A percentile compares a stretch with the other conserved stretches of the same genome.
Conservation (phyloP, 2,797 vertebrate genomes). For the Benthosema pterotum region DNA sequence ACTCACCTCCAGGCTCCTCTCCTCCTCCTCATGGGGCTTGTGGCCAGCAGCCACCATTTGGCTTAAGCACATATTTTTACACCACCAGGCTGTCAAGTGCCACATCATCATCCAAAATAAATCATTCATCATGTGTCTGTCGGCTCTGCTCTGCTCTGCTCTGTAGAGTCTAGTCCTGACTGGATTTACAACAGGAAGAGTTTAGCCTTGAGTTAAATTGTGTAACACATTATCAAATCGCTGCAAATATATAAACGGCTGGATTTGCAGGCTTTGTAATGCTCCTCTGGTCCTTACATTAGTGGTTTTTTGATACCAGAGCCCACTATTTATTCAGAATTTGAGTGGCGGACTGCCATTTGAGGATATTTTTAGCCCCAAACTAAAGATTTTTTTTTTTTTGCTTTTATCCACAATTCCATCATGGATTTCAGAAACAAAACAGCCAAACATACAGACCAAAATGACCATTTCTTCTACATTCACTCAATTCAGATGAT, state of each 20-base stretch:
- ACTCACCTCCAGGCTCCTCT: constrained; percentile 10
- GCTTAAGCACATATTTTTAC: constrained; percentile 35
- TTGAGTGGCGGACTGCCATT: too few relatives aligned
- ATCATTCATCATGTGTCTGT: constrained; percentile 54
- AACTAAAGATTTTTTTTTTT: too few relatives aligned
- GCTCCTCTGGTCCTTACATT: neutral
- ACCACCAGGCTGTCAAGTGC: constrained; percentile 40
- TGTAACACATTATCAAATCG: constrained; percentile 11
- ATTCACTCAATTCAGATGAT: too few relatives aligned
- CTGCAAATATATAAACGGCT: constrained; percentile 9
- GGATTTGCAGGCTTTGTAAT: constrained; percentile 6
- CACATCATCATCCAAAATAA: constrained; percentile 47
- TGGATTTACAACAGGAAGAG: constrained; percentile 42
- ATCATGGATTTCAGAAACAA: too few relatives aligned
- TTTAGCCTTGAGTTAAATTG: constrained; percentile 39
- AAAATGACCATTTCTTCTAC: too few relatives aligned
- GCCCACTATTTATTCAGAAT: too few relatives aligned
- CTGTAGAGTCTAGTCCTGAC: constrained; percentile 12
- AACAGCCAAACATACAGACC: too few relatives aligned
- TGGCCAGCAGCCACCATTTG: constrained; percentile 22
- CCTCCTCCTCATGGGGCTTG: constrained; percentile 22
- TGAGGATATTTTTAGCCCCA: too few relatives aligned
- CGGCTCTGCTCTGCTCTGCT: too few relatives aligned
- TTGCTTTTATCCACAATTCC: too few relatives aligned
- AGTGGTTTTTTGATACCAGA: too few relatives aligned